A percentile compares a stretch with the other conserved stretches of the same genome.
Evolutionary conservation across 2,113 vertebrate genomes (phyloP).

Genomic region (Gallinago undulata): DNA sequence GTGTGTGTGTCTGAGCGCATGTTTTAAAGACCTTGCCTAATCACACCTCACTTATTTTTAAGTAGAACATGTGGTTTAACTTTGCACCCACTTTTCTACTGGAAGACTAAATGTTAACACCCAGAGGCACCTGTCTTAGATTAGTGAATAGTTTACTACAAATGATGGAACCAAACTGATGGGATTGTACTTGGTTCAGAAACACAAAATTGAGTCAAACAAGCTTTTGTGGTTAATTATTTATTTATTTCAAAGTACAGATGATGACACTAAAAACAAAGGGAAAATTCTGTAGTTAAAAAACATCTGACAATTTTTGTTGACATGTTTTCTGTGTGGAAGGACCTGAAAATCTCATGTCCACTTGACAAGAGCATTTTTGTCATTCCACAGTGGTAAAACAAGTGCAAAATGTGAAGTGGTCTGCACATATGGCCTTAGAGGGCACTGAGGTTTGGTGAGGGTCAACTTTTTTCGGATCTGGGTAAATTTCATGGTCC

Average conservation of each 20-base stretch:
- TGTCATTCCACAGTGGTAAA: slow-evolving; percentile 79
- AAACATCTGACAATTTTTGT: slow-evolving; percentile 38
- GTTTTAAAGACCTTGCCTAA: slow-evolving; percentile 68
- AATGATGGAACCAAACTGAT: slow-evolving; percentile 62
- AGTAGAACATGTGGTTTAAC: slow-evolving; percentile 93
- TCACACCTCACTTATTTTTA: slow-evolving; percentile 87
- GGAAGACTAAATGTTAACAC: slow-evolving; percentile 91
- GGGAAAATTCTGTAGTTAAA: neutral
- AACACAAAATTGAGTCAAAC: neutral
- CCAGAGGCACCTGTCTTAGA: slow-evolving; percentile 87
- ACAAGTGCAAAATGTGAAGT: slow-evolving; percentile 78
- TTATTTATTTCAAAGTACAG: neutral
- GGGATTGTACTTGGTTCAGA: slow-evolving; percentile 14
- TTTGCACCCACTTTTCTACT: slow-evolving; percentile 97
- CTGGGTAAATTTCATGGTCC: slow-evolving; percentile 93
- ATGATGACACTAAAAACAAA: neutral
- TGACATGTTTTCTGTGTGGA: slow-evolving; percentile 36
- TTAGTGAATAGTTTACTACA: slow-evolving; percentile 76
- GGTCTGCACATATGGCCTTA: slow-evolving; percentile 72
- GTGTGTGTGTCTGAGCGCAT: neutral
- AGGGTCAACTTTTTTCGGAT: slow-evolving; percentile 82
- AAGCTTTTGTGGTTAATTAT: neutral
- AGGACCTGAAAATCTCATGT: slow-evolving; percentile 76
- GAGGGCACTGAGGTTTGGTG: slow-evolving; percentile 73
- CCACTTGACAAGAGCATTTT: slow-evolving; percentile 72